Evolutionary conservation across 2,888 invertebrate genomes (phyloP).

Genomic region (Cephonodes hylas): DNA sequence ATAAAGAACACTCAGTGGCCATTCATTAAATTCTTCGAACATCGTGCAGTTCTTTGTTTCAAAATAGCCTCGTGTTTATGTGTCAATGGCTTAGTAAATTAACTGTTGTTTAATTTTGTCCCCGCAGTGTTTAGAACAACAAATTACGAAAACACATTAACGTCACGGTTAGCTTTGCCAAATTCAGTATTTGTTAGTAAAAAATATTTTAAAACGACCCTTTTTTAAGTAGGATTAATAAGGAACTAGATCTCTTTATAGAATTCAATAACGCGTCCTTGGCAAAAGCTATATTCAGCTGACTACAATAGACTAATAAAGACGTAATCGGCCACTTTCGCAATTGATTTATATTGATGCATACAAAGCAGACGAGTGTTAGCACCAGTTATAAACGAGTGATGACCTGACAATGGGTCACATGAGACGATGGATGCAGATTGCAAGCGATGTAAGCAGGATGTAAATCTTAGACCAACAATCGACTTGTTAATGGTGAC

Average conservation of each 20-base stretch:
- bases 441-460: background rate
- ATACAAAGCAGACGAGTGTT: background rate
- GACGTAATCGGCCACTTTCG: background rate
- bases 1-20: background rate
- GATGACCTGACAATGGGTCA: background rate
- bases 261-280: background rate
- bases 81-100: background rate
- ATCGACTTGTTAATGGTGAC: background rate
- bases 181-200: background rate
- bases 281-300: background rate
- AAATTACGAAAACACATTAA: background rate
- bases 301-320: background rate
- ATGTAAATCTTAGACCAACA: background rate
- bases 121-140: background rate
- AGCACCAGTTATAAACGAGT: background rate
- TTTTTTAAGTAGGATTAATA: no score
- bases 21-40: background rate
- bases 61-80: background rate
- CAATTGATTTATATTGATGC: background rate
- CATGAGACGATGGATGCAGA: background rate
- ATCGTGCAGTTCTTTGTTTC: background rate
- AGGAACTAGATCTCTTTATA: background rate
- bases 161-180: background rate
- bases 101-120: background rate
- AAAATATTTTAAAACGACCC: background rate